Evolutionary conservation across 2,113 vertebrate genomes (phyloP).

Genomic region (Zingel zingel): DNA sequence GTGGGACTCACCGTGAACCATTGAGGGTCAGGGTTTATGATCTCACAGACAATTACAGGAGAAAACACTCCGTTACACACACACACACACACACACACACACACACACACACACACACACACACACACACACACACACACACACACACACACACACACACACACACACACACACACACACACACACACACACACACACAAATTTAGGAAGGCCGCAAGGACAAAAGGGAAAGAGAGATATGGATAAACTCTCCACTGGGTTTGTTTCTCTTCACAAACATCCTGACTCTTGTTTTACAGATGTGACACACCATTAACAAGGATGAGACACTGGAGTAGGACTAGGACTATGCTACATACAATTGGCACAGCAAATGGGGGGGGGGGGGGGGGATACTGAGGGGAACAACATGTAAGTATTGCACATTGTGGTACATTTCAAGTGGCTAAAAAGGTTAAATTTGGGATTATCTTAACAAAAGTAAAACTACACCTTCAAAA

Average conservation of each 20-base stretch:
- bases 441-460: constrained; percentile 22
- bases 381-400: neutral
- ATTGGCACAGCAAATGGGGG: constrained; percentile 73
- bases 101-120: constrained; percentile 6
- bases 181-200: constrained; percentile 33
- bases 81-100: constrained; percentile 12
- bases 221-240: constrained; percentile 37
- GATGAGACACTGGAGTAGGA: constrained; percentile 53
- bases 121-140: constrained; percentile 19
- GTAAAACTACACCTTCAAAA: constrained; percentile 38
- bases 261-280: constrained; percentile 60
- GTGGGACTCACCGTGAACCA: constrained; percentile 72
- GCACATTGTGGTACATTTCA: constrained; percentile 71
- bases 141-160: constrained; percentile 26
- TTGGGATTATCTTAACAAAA: constrained; percentile 37
- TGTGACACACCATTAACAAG: constrained; percentile 39
- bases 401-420: constrained; percentile 66
- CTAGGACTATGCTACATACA: constrained; percentile 69
- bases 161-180: constrained; percentile 20
- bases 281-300: constrained; percentile 45
- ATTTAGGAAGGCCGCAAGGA: constrained; percentile 70
- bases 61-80: constrained; percentile 43
- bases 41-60: constrained; percentile 72
- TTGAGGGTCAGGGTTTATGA: constrained; percentile 82
- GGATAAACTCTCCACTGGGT: constrained; percentile 48